These are phyloP conservation scores for Zonotrichia albicollis DNA, from an alignment of 2,797 vertebrate genomes.

Conservation along the genomic window DNA sequence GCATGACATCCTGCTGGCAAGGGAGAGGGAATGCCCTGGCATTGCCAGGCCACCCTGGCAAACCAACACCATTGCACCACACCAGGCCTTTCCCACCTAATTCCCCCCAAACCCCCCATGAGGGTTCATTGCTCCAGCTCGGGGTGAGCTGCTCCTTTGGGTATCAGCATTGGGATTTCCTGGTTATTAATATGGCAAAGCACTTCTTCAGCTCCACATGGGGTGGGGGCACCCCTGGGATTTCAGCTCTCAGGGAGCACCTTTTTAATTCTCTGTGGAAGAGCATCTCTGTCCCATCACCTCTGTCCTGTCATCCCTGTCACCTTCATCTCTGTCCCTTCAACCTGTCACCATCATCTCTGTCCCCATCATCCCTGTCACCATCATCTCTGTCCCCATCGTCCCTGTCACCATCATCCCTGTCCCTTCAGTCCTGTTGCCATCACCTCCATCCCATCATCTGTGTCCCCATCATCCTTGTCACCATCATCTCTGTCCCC, in stretches of 20 bases:
- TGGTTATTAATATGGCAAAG: not conserved
- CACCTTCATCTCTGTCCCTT: too few relatives aligned
- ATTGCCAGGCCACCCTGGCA: not conserved
- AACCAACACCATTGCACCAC: not conserved
- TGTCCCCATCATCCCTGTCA: not conserved
- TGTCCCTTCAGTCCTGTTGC: too few relatives aligned
- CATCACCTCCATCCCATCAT: too few relatives aligned
- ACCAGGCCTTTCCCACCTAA: not conserved
- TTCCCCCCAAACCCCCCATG: fast-evolving
- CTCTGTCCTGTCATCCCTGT: too few relatives aligned
- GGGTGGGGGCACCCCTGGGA: not conserved
- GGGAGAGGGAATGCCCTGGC: not conserved
- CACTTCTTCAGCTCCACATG: not conserved
- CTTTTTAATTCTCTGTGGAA: not conserved
- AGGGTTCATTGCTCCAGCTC: not conserved
- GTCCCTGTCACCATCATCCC: too few relatives aligned
- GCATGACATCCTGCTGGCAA: fast-evolving
- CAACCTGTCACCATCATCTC: too few relatives aligned
- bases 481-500: too few relatives aligned
- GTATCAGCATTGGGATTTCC: not conserved
- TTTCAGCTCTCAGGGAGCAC: not conserved
- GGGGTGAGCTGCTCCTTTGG: not conserved
- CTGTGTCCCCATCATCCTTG: too few relatives aligned
- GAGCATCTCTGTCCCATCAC: not conserved
- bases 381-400: too few relatives aligned